Evolutionary conservation across 2,888 invertebrate species (phyloP).

Genomic region (Drosophila setosimentum): DNA sequence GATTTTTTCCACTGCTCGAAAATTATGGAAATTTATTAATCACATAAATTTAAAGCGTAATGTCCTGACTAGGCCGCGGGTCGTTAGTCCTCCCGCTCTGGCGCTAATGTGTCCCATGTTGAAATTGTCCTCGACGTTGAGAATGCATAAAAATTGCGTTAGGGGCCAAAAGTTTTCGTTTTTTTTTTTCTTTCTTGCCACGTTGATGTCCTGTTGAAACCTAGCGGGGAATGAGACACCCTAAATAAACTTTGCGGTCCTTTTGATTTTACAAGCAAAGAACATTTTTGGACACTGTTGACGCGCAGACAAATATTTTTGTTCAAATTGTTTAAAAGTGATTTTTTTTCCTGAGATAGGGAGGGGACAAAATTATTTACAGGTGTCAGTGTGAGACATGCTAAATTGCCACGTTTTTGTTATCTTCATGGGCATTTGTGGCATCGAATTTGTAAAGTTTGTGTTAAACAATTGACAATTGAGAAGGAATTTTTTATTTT

Average conservation of each 20-base stretch:
- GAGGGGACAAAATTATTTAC: conserved; percentile 44
- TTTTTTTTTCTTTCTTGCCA: neutral
- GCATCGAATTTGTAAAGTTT: conserved; percentile 1
- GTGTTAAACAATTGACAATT: neutral
- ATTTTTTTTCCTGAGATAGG: conserved; percentile 48
- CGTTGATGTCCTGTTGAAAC: conserved; percentile 19
- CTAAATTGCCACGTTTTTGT: conserved; percentile 34
- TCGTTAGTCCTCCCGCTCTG: conserved; percentile 58
- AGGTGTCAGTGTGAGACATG: conserved; percentile 29
- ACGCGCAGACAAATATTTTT: conserved; percentile 77
- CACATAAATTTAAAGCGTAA: conserved; percentile 81
- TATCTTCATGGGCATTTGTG: conserved; percentile 3
- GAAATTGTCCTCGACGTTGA: conserved; percentile 55
- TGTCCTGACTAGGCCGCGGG: conserved; percentile 60
- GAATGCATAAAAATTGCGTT: conserved; percentile 77
- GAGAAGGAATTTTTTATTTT: neutral
- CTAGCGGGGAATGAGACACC: conserved; percentile 2
- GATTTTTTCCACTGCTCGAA: conserved; percentile 39
- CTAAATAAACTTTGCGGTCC: conserved; percentile 78
- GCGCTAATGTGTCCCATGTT: conserved; percentile 77
- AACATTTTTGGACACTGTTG: conserved; percentile 60
- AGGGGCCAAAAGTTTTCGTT: conserved; percentile 53
- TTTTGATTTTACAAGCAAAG: conserved; percentile 47
- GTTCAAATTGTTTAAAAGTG: conserved; percentile 79
- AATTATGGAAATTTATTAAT: conserved; percentile 83